These are phyloP conservation scores for Enteromius viviparus DNA, from an alignment of 2,797 vertebrate species.

Conservation along the genomic window DNA sequence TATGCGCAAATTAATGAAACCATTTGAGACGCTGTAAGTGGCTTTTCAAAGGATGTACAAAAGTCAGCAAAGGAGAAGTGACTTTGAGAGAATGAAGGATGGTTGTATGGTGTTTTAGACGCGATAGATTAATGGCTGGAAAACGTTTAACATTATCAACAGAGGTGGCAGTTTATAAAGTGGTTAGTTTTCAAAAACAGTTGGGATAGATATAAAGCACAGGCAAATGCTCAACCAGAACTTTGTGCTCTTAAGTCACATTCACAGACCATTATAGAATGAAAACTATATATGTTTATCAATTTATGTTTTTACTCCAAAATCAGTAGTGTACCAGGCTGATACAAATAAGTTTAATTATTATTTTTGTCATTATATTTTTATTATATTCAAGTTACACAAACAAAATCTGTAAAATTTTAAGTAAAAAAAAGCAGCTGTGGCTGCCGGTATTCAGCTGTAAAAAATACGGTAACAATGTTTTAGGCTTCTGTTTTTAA, in stretches of 20 bases:
- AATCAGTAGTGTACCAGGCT: no score
- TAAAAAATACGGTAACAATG: no score
- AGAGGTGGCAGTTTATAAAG: slow-evolving; percentile 4
- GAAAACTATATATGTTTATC: no score
- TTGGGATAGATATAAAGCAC: neutral
- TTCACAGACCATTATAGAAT: no score
- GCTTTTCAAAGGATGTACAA: slow-evolving; percentile 15
- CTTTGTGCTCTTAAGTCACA: neutral
- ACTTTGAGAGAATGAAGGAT: neutral
- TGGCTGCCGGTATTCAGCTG: no score
- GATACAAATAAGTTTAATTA: no score
- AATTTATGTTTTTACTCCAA: no score
- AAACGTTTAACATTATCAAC: neutral
- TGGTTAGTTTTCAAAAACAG: slow-evolving; percentile 2
- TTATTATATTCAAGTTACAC: no score
- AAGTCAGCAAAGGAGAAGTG: neutral
- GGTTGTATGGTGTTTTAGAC: neutral
- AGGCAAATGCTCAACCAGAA: neutral
- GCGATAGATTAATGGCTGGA: neutral
- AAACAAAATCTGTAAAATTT: no score
- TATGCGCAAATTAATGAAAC: slow-evolving; percentile 32
- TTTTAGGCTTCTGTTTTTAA: no score
- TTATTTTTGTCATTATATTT: no score
- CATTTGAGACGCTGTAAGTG: neutral
- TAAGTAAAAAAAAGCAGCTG: no score